Evolutionary conservation across 2,888 invertebrate genomes (phyloP).

Genomic region (Phalera bucephala): DNA sequence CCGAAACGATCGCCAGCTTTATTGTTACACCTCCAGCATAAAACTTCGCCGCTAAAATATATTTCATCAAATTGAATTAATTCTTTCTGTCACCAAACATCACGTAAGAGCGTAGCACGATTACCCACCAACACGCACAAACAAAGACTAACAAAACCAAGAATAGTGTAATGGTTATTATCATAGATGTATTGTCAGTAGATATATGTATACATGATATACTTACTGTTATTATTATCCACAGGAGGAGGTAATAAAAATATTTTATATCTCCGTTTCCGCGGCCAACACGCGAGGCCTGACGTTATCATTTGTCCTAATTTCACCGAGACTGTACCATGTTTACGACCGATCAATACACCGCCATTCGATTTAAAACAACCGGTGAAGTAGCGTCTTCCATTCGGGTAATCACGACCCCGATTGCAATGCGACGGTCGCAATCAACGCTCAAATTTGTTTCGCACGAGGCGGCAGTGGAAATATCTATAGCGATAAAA

Average conservation of each 20-base stretch:
- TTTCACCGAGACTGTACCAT: conserved; percentile 37
- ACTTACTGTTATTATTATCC: too few relatives aligned
- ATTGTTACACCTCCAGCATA: conserved; percentile 34
- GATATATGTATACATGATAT: too few relatives aligned
- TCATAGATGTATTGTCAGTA: too few relatives aligned
- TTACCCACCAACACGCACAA: conserved; percentile 28
- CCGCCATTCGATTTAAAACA: conserved; percentile 28
- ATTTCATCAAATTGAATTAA: conserved; percentile 29
- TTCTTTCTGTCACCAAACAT: conserved; percentile 21
- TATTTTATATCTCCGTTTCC: conserved; percentile 60
- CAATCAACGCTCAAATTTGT: conserved; percentile 23
- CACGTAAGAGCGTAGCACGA: conserved; percentile 19
- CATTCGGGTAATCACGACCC: conserved; percentile 16
- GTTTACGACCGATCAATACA: conserved; percentile 42
- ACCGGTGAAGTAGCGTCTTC: conserved; percentile 18
- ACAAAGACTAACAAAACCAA: conserved; percentile 57
- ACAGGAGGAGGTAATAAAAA: conserved; percentile 62
- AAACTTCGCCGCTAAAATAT: conserved; percentile 24
- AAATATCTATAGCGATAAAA: conserved; percentile 16
- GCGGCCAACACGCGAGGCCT: conserved; percentile 55
- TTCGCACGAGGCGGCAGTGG: conserved; percentile 12
- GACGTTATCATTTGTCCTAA: conserved; percentile 59
- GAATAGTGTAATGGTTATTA: conserved; percentile 54
- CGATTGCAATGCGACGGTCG: conserved; percentile 11
- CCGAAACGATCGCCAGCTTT: conserved; percentile 30